Evolutionary conservation across 1,140 invertebrate species (phyloP).

Genomic region (Ceratoteleas bidentatus): DNA sequence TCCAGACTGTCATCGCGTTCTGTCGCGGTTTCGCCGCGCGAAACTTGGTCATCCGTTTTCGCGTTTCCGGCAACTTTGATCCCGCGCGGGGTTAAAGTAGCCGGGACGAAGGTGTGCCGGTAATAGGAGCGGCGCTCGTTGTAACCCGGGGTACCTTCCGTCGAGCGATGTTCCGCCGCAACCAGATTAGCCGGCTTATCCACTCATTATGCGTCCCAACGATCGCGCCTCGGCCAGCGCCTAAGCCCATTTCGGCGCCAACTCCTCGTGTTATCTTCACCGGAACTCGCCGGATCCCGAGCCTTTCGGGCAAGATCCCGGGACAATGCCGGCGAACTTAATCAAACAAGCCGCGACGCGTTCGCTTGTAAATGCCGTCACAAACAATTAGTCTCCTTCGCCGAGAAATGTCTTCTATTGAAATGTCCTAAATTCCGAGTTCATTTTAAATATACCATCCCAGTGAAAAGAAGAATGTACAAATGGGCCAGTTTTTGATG

Average conservation of each 20-base stretch:
- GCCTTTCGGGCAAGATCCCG: not conserved
- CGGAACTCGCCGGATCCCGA: not conserved
- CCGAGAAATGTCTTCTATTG: too few relatives aligned
- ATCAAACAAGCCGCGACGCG: too few relatives aligned
- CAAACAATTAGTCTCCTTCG: too few relatives aligned
- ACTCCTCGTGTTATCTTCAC: slow-evolving; percentile 24
- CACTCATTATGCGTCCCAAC: slow-evolving; percentile 71
- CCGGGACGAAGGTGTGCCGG: not conserved
- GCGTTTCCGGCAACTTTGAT: slow-evolving; percentile 28
- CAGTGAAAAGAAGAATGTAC: too few relatives aligned
- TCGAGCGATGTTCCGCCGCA: slow-evolving; percentile 54
- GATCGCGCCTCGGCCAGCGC: slow-evolving; percentile 44
- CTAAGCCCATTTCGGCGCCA: slow-evolving; percentile 17
- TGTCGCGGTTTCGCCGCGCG: slow-evolving; percentile 16
- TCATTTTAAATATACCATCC: too few relatives aligned
- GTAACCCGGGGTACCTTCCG: slow-evolving; percentile 17
- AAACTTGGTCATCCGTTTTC: slow-evolving; percentile 25
- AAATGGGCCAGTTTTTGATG: too few relatives aligned
- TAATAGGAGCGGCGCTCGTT: slow-evolving; percentile 24
- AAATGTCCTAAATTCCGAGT: too few relatives aligned
- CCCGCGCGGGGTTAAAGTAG: slow-evolving; percentile 12
- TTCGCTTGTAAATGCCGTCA: too few relatives aligned
- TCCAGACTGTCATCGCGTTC: slow-evolving; percentile 1
- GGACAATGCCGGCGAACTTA: not conserved
- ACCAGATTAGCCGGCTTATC: slow-evolving; percentile 72